These are phyloP conservation scores for Charina bottae DNA, from an alignment of 2,113 vertebrate species.

Conservation along the genomic window DNA sequence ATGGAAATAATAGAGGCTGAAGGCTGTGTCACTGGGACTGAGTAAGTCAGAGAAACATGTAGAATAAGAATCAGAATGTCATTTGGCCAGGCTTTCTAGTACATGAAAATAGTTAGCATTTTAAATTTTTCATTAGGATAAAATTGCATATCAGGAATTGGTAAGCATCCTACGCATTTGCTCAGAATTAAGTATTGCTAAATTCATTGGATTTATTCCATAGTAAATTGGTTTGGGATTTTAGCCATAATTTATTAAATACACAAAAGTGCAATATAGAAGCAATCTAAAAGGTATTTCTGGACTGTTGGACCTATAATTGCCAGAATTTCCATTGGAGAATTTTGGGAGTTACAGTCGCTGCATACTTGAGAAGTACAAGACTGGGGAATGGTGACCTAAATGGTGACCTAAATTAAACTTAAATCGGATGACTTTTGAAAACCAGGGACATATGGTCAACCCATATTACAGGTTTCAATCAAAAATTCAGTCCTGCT, in stretches of 20 bases:
- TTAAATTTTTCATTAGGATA: neutral
- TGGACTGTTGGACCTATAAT: neutral
- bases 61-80: neutral
- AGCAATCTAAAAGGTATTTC: neutral
- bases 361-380: neutral
- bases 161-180: neutral
- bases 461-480: accelerated
- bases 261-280: neutral
- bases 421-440: accelerated
- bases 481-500: conserved; percentile 19
- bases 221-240: neutral
- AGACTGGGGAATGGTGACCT: neutral
- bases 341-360: neutral
- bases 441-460: neutral
- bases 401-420: neutral
- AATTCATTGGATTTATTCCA: neutral
- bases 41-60: neutral
- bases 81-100: neutral
- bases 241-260: neutral
- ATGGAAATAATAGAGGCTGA: neutral
- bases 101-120: neutral
- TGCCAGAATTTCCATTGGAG: neutral
- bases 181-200: neutral
- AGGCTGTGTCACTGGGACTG: neutral
- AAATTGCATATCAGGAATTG: neutral